Evolutionary conservation across 2,113 vertebrate species (phyloP), one percentile per base, ranked within the genome.

Genomic region (Nothocercus nigrocapillus): DNA sequence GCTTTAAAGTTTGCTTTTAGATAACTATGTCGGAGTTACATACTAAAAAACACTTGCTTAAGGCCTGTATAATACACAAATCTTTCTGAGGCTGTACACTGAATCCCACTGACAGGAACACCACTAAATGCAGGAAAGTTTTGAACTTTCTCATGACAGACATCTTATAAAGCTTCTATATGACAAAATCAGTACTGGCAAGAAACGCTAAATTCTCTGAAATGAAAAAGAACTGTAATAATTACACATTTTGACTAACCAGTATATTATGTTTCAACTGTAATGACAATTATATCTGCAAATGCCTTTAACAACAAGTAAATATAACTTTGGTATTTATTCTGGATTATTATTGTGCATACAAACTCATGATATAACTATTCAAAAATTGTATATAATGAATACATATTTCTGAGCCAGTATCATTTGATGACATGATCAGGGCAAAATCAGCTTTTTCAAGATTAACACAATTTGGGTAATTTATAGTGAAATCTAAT

Each of bases 311-410:
- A 49, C 4, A 73, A n/a, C 17, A 80, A 53, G 62, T 36, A 66
- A 34, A 74, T 7, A 28, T 15, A 54, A 63, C 2, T 13, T 6
- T 74, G 9, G 18, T 1, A 15, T 70, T 68, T 68, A 30, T 76
- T 22, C 70, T 40, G n/a, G 54, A 86, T 45, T 4, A 45, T 59
- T 47, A 59, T 0, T 4, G 28, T 17, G 32, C 1, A 0, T 45
- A 62, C 12, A 32, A 61, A 56, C 7, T 54, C 38, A 28, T 18
- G 28, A 42, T 4, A 42, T 5, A 68, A 17, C 14, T 45, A 32
- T 25, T 85, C 32, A 36, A 82, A 66, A 67, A 40, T 5, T 61
- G 9, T 24, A 30, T 19, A 19, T 21, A 19, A 70, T 61, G 27
- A 70, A 34, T 36, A 45, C 6, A 28, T 28, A 10, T 68, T 40